Base-by-base conservation (phyloP, 2,888 invertebrate species). In the Ormyrus nitidulus region DNA sequence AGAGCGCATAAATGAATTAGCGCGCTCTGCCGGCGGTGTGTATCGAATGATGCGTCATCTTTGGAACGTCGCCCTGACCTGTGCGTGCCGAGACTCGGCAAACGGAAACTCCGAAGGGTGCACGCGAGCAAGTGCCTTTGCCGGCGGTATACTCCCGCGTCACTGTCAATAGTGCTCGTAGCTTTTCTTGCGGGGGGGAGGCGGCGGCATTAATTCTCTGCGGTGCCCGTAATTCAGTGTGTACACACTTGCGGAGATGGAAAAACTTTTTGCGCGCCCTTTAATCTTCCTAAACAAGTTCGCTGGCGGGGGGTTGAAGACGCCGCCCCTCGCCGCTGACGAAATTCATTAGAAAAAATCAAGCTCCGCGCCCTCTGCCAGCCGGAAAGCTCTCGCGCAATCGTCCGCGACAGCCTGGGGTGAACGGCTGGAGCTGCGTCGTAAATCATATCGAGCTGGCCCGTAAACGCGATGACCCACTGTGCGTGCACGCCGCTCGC, bases 401-500 rank as follows among this genome's bases (percentile, higher is more conserved):
- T 8, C 56, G 69, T 7, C 11, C 56, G 56, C 9, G 58, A 58
- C 9, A 59, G 11, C 44, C 13, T 10, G 54, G 10, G n/a, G 2
- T 8, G 44, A 69, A 46, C 34, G 49, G 54, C 49, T 11, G 49
- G 7, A 6, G n/a, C 1, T 54, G 62, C 53, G 49, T 66, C 69
- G 77, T 77, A 77, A 77, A 69, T 69, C 69, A 77, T 77, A 77
- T 77, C 56, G 69, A 13, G 75, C 62, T n/a, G 56, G 69, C 56
- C 77, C 77, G 49, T 77, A 77, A 77, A 77, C 77, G 77, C 69
- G 70, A 62, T 77, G 70, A 77, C 77, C 77, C 77, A 76, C 61
- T 69, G 61, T 61, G 34, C 53, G 13, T 46, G 4, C 49, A 46
- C 6, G 69, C 8, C 49, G 64, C 46, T 34, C 49, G 56, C 77